These are phyloP conservation scores for Nettapus auritus DNA, from an alignment of 2,113 vertebrate species.

Conservation along the genomic window DNA sequence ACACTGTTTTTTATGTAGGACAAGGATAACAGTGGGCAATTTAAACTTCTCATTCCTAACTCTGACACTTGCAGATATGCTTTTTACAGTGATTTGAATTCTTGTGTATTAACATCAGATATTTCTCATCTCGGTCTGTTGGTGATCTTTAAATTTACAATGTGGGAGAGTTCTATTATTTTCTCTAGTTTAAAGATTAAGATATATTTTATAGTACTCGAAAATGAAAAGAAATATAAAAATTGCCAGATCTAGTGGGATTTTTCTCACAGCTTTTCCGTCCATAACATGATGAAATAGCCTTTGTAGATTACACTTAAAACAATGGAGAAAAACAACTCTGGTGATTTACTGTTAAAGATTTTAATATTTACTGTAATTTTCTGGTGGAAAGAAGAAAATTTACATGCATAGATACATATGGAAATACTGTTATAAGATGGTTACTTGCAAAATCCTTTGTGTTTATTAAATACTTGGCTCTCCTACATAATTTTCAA, in stretches of 20 bases:
- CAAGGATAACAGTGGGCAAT: not conserved
- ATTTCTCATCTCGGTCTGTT: not conserved
- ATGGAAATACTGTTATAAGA: not conserved
- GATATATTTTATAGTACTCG: not conserved
- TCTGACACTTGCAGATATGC: not conserved
- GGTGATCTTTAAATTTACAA: not conserved
- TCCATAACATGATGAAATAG: not conserved
- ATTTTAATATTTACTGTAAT: not conserved
- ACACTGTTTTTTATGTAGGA: not conserved
- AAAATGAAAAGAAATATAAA: not conserved
- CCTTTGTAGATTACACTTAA: not conserved
- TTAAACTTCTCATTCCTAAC: not conserved
- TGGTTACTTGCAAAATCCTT: not conserved
- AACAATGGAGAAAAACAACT: not conserved
- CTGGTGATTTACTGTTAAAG: not conserved
- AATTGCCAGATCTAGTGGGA: not conserved
- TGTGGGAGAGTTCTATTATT: not conserved
- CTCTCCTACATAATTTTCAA: not conserved
- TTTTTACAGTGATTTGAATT: not conserved
- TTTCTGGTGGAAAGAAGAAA: not conserved
- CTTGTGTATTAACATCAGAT: not conserved
- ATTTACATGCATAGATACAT: not conserved
- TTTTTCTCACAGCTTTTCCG: not conserved
- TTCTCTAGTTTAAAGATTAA: not conserved
- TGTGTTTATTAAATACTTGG: not conserved